Evolutionary conservation across 1,140 invertebrate genomes (phyloP).

Genomic region (Lordiphosa collinella): DNA sequence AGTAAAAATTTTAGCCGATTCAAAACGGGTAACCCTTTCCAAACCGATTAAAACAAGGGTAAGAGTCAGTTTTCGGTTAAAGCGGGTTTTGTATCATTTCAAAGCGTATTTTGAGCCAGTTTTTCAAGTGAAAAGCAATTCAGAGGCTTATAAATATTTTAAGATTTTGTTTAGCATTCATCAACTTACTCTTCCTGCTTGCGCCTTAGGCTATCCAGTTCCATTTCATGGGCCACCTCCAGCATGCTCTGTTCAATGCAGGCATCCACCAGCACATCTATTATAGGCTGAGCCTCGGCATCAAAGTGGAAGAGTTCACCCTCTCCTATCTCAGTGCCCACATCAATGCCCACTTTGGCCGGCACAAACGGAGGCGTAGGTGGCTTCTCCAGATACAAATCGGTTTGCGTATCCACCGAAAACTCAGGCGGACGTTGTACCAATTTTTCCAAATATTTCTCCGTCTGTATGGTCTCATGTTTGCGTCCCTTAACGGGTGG

Average conservation of each 20-base stretch:
- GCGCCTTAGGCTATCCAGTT: constrained; percentile 85
- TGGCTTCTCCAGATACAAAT: constrained; percentile 90
- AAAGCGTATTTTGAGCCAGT: no score
- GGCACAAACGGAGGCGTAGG: constrained; percentile 87
- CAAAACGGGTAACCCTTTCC: no score
- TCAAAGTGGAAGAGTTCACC: constrained; percentile 96
- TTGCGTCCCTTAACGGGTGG: constrained; percentile 88
- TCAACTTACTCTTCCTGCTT: constrained; percentile 84
- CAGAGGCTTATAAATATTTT: no score
- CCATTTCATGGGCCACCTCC: constrained; percentile 90
- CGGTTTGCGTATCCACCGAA: constrained; percentile 90
- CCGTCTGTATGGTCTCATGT: constrained; percentile 92
- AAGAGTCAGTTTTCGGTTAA: no score
- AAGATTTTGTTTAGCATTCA: neutral
- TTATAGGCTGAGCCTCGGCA: constrained; percentile 90
- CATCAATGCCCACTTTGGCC: constrained; percentile 89
- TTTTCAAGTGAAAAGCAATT: no score
- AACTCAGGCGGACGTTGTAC: constrained; percentile 86
- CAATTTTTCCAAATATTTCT: constrained; percentile 91
- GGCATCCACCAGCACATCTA: constrained; percentile 92
- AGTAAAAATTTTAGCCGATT: no score
- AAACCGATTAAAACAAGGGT: no score
- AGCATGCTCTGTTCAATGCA: constrained; percentile 92
- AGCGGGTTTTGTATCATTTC: no score
- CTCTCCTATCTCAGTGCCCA: constrained; percentile 90